phyloP scores from a whole-genome alignment of 2,888 invertebrate genomes.

The Chydorus sphaericus region DNA sequence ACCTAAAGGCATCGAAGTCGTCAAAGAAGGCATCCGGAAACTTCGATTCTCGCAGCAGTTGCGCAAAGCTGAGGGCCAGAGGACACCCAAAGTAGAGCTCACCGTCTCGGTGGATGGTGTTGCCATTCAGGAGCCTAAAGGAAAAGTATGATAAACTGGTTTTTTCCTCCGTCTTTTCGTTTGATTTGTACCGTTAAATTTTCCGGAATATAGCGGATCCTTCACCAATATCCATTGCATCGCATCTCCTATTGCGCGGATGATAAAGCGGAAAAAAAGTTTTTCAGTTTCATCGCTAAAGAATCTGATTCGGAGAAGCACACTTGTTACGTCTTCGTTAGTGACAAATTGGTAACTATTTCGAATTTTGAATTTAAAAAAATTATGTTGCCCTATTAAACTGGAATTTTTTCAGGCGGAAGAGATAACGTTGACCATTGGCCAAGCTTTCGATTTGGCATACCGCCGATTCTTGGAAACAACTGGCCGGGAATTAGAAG shows the following conservation, averaged over 20 bases:
- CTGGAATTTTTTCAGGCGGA: conserved; percentile 46
- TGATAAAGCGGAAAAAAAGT: conserved; percentile 93
- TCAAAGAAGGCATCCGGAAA: conserved; percentile 92
- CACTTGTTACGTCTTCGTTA: conserved; percentile 92
- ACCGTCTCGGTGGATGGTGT: conserved; percentile 97
- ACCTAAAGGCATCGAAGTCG: conserved; percentile 94
- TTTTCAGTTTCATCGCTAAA: conserved; percentile 90
- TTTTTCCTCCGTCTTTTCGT: background rate
- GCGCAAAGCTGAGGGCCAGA: conserved; percentile 78
- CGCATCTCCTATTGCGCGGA: conserved; percentile 98
- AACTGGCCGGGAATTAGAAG: conserved; percentile 73
- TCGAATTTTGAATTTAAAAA: background rate
- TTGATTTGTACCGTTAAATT: conserved; percentile 12
- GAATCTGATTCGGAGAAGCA: conserved; percentile 62
- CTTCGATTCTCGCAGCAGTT: conserved; percentile 86
- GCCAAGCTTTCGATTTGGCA: conserved; percentile 95
- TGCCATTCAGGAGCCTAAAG: conserved; percentile 63
- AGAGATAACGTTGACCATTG: conserved; percentile 93
- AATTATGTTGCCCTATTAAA: background rate
- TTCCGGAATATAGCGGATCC: conserved; percentile 43
- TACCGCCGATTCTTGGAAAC: conserved; percentile 85
- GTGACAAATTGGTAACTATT: conserved; percentile 62
- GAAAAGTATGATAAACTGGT: conserved; percentile 31
- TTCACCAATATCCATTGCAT: conserved; percentile 90
- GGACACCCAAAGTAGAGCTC: conserved; percentile 70